phyloP scores from a whole-genome alignment of 2,888 invertebrate genomes.

The Pollenia labialis region DNA sequence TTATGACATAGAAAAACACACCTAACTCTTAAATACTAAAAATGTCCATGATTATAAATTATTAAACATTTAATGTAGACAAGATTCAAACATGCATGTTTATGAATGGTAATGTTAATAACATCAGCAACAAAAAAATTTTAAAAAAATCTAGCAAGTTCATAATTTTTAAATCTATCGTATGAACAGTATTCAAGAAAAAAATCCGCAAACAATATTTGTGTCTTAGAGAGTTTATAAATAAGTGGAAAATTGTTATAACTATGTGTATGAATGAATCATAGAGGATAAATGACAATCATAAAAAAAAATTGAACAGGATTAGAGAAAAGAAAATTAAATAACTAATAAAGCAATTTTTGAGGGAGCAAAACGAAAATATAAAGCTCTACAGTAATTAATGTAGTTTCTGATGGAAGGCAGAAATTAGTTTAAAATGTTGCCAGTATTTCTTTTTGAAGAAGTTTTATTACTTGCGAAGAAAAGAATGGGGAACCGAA shows the following conservation, averaged over 20 bases:
- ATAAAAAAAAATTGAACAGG: conserved; percentile 43
- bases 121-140: background rate
- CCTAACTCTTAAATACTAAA: conserved; percentile 63
- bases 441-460: no score
- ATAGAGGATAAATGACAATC: conserved; percentile 58
- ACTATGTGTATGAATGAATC: conserved; percentile 42
- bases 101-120: conserved; percentile 28
- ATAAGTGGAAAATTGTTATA: conserved; percentile 15
- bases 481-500: no score
- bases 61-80: conserved; percentile 64
- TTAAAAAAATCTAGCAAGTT: conserved; percentile 46
- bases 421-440: background rate
- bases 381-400: conserved; percentile 12
- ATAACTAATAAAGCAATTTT: conserved; percentile 14
- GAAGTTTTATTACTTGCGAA: no score
- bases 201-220: conserved; percentile 13
- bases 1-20: conserved; percentile 70
- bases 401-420: background rate
- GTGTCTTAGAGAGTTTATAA: conserved; percentile 34
- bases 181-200: conserved; percentile 15
- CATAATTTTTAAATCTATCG: conserved; percentile 58
- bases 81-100: conserved; percentile 58
- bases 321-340: conserved; percentile 7
- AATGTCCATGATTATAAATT: conserved; percentile 70
- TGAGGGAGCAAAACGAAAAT: background rate